phyloP scores from a whole-genome alignment of 53 echinoderm and acorn worm species.

The Holothuria leucospilota region DNA sequence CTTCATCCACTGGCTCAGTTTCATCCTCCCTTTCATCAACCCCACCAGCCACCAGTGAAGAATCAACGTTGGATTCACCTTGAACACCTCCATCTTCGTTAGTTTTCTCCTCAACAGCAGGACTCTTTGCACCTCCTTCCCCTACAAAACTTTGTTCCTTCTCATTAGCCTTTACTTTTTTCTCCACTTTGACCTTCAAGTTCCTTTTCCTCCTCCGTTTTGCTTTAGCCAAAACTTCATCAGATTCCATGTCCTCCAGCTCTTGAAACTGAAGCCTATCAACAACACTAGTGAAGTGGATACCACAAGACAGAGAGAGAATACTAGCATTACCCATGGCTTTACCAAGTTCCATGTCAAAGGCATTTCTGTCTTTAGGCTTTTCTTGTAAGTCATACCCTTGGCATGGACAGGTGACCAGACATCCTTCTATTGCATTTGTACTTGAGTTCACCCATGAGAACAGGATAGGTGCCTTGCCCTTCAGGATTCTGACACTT shows the following conservation, averaged over 20 bases:
- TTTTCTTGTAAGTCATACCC: conserved; percentile 18
- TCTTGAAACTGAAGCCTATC: too few relatives aligned
- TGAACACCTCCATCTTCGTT: too few relatives aligned
- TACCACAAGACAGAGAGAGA: not conserved
- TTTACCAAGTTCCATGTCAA: not conserved
- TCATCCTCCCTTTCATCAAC: not conserved
- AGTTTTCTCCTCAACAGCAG: too few relatives aligned
- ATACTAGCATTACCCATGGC: conserved; percentile 13
- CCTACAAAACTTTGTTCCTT: too few relatives aligned
- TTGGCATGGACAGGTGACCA: conserved; percentile 39
- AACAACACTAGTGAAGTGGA: conserved; percentile 3
- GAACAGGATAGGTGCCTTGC: conserved; percentile 3
- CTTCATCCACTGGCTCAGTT: not conserved
- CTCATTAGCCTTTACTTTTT: too few relatives aligned
- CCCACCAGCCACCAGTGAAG: too few relatives aligned
- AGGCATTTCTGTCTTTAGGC: not conserved
- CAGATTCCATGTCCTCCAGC: too few relatives aligned
- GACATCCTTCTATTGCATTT: conserved; percentile 1
- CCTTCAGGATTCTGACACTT: conserved; percentile 1
- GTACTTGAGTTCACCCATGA: conserved; percentile 15
- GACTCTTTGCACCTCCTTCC: too few relatives aligned
- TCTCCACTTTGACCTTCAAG: too few relatives aligned
- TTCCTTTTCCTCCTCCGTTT: not conserved
- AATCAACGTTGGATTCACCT: too few relatives aligned
- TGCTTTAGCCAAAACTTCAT: not conserved